Evolutionary conservation across 2,888 invertebrate genomes (phyloP), one percentile per base, ranked within the genome.

Genomic region (Melieria picta): DNA sequence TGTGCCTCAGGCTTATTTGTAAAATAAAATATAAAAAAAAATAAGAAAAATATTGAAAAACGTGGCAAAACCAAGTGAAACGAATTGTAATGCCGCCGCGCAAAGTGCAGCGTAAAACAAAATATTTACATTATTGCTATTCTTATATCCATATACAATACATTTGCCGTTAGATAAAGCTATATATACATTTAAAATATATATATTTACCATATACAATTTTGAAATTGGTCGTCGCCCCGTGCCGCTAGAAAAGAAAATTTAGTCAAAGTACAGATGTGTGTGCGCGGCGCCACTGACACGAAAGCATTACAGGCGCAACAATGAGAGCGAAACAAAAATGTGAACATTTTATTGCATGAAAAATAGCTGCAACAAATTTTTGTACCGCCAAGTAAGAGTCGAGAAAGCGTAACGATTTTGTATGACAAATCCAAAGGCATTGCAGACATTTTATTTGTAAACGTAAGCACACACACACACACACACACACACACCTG

Each of bases 1-100:
- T 79, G 83, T 83, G 84, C 83, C 83, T 83, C 83, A 83, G 85
- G 83, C 83, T 82, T 80, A 77, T 82, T 76, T 84, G 81, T 82
- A 82, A 81, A 82, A 83, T 79, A 72, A 73, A 16, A 67, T 67
- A 71, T 62, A 72, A 64, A 56, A 69, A 65, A 69, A 69, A 69
- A 52, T 9, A 64, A 63, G 66, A 30, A 72, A 60, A 72, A 65
- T 56, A 61, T 64, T 56, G 61, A 61, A n/a, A 62, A 62, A 62
- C 47, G 7, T 1, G 5, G 30, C 46, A 7, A 13, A 42, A 47
- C 9, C 7, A 66, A 58, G 58, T 48, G 5, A 66, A 50, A 2
- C n/a, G 43, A 48, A 55, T 55, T 65, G 55, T 45, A 65, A 43
- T 55, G 7, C 30, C 30, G 30, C 30, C 30, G 30, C 30, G 30